phyloP scores from a whole-genome alignment of 2,113 vertebrate genomes.

The Semicossyphus pulcher region DNA sequence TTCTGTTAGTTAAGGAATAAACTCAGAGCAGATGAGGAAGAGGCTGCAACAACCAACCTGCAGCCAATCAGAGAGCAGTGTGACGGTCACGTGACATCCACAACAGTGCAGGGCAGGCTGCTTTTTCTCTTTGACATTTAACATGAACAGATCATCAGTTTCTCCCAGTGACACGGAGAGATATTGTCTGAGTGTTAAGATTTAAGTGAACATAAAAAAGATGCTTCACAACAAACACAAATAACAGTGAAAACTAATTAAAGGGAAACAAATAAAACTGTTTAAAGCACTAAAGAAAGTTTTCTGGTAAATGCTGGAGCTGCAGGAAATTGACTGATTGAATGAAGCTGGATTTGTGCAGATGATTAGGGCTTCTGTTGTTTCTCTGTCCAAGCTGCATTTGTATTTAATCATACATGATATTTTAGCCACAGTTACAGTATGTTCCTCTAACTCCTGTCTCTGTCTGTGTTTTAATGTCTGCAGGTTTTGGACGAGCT shows the following conservation, averaged over 20 bases:
- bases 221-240: no score
- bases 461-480: not conserved
- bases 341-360: not conserved
- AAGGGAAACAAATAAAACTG: no score
- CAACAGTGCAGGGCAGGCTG: not conserved
- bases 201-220: no score
- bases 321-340: no score
- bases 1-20: not conserved
- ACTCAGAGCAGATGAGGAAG: not conserved
- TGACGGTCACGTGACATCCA: slow-evolving; percentile 8
- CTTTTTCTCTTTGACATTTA: not conserved
- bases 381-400: not conserved
- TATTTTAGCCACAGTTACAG: not conserved
- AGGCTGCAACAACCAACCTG: not conserved
- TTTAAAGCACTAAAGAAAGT: no score
- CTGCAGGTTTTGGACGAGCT: slow-evolving; percentile 46
- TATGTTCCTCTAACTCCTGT: not conserved
- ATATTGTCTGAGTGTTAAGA: no score
- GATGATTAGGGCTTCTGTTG: not conserved
- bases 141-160: not conserved
- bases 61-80: slow-evolving; percentile 53
- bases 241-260: no score
- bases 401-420: not conserved
- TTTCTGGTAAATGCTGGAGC: no score
- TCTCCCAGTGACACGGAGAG: not conserved